A percentile compares a stretch with the other conserved stretches of the same genome.
Conservation (phyloP, 2,113 vertebrate species). For the Uria aalge region DNA sequence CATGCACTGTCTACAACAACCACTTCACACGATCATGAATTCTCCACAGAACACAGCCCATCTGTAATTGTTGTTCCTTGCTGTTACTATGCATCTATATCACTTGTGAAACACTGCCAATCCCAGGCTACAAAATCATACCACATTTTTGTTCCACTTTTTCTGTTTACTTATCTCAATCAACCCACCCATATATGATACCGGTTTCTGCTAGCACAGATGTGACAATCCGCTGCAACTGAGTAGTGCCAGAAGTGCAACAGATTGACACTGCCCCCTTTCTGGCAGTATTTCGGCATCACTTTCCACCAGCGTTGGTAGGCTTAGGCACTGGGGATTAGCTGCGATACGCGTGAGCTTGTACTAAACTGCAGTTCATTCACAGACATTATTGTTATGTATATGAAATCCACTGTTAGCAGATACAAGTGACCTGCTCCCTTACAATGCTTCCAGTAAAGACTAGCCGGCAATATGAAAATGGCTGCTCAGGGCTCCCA, state of each 20-base stretch:
- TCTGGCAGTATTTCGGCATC: not conserved
- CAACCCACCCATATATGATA: not conserved
- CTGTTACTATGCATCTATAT: not conserved
- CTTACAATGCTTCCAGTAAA: not conserved
- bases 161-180: not conserved
- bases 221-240: not conserved
- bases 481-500: constrained; percentile 33
- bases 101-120: not conserved
- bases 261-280: constrained; percentile 19
- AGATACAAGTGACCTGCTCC: not conserved
- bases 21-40: not conserved
- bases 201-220: not conserved
- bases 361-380: not conserved
- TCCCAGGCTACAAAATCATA: not conserved
- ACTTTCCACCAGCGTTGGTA: rapidly evolving
- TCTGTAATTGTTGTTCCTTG: not conserved
- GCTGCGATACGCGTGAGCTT: not conserved
- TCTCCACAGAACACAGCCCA: not conserved
- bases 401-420: not conserved
- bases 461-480: not conserved
- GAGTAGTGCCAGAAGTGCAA: not conserved
- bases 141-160: not conserved
- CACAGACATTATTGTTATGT: not conserved
- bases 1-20: not conserved
- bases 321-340: not conserved